Evolutionary conservation across 2,888 invertebrate genomes (phyloP), one percentile per base, ranked within the genome.

Genomic region (Pammene fasciana): DNA sequence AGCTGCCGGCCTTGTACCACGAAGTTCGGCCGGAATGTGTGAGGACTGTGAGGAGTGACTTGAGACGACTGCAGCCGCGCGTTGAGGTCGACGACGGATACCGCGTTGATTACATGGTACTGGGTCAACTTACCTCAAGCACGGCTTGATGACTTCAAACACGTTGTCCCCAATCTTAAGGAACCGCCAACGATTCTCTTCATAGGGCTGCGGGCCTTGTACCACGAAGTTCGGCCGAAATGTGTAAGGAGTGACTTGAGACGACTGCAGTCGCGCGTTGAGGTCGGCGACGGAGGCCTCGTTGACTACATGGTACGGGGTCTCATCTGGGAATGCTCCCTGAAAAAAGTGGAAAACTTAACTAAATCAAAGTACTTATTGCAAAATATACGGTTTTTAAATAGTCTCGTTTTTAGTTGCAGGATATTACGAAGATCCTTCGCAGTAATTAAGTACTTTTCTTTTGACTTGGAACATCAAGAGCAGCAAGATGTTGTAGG

Each of bases 211-310:
- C n/a, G 89, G 84, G 0, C 90, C 91, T 74, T 92, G 91, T 1
- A 95, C 85, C 13, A 94, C 85, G 74, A 95, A 94, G 79, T 94
- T 95, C 10, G 94, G 93, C n/a, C 95, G 88, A 79, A 95, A 95
- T 62, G 93, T 89, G 11, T 87, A 79, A 0, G 93, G 80, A 8
- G 60, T 13, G 1, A 94, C 90, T 0, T 88, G 83, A 14, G 48
- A 45, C 36, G 85, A 80, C 0, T 89, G 80, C 43, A 94, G 73
- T 1, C 93, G 90, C 6, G 79, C 83, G 76, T 95, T 95, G 13
- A 95, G 78, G 68, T 94, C 94, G 5, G 86, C 83, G 1, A 95
- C 77, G 0, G 95, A 95, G 0, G 90, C 83, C 60, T 92, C 88
- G 74, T 94, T 93, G 74, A 95, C 90, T 16, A 95, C 75, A 82